Evolutionary conservation across 2,888 invertebrate genomes (phyloP), one percentile per base, ranked within the genome.

Genomic region (Scaptomyza polygonia): DNA sequence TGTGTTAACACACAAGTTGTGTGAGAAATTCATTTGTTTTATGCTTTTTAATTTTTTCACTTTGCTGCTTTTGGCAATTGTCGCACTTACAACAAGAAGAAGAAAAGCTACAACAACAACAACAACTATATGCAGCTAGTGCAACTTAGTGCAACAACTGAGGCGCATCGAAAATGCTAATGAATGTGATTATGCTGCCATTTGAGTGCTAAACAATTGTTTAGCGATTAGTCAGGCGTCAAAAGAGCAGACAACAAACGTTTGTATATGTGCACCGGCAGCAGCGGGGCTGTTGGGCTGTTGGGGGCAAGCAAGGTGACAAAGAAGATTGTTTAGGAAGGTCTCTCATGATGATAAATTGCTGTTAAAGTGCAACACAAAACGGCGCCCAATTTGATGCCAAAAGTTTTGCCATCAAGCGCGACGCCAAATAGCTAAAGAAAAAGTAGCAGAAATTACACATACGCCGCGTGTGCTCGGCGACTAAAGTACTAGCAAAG

Each of bases 121-220:
- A 40, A 32, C 21, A 43, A 47, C 42, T 30, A 25, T 25, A 25
- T 25, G 25, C 25, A 25, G 25, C 42, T 40, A 36, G 21, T n/a
- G n/a, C 36, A 16, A 61, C 45, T 40, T 48, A 40, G 30, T 55
- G 47, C 39, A 53, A 34, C 54, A 72, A 68, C 67, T 72, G 68
- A 82, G 48, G 72, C 82, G 63, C 72, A 79, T 57, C 75, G 67
- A 74, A 68, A 87, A 80, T 76, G 88, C 79, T 88, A 88, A 88
- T 88, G 88, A 88, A 88, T 88, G 81, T 72, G 86, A 88, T 88
- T 86, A 88, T 86, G 88, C 70, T 79, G 78, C 75, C 71, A 63
- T 79, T 86, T 73, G 66, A 77, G 79, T 88, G 88, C 86, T 78
- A 72, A 83, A 88, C 88, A 88, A 88, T 88, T 80, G 88, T 79